phyloP scores from a whole-genome alignment of 1,140 invertebrate genomes.

The Choristoneura fumiferana region DNA sequence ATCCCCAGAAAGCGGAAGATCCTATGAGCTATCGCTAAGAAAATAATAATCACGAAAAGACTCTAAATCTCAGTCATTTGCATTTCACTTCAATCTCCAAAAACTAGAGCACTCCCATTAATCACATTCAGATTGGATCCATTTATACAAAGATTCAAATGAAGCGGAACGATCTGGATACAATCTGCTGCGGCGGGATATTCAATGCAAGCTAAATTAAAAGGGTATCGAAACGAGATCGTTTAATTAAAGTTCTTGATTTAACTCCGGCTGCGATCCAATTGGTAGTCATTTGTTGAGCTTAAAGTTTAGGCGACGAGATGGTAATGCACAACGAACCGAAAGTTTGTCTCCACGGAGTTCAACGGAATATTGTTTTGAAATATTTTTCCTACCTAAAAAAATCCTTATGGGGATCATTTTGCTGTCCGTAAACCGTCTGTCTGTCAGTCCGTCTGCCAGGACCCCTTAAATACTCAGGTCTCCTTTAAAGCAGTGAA shows the following conservation, averaged over 20 bases:
- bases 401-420: too few species aligned
- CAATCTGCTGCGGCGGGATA: background rate
- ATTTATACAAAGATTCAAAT: constrained; percentile 8
- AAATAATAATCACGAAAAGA: too few species aligned
- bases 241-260: constrained; percentile 19
- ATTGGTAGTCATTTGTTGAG: background rate
- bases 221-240: constrained; percentile 15
- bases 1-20: too few species aligned
- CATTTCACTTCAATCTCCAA: background rate
- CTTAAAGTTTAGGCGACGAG: background rate
- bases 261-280: background rate
- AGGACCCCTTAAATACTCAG: too few species aligned
- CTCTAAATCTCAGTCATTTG: background rate
- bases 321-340: too few species aligned
- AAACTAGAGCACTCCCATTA: constrained; percentile 3
- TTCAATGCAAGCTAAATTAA: constrained; percentile 1
- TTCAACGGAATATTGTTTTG: too few species aligned
- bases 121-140: constrained; percentile 4
- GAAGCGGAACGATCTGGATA: constrained; percentile 5
- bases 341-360: too few species aligned
- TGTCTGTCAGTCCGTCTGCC: too few species aligned
- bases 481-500: too few species aligned
- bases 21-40: too few species aligned
- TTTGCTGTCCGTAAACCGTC: too few species aligned
- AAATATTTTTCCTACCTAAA: too few species aligned